Percentiles rank a stretch among this genome's conserved stretches.
Conservation (phyloP, 1,140 invertebrate species). For the Himalopsyche phryganea region DNA sequence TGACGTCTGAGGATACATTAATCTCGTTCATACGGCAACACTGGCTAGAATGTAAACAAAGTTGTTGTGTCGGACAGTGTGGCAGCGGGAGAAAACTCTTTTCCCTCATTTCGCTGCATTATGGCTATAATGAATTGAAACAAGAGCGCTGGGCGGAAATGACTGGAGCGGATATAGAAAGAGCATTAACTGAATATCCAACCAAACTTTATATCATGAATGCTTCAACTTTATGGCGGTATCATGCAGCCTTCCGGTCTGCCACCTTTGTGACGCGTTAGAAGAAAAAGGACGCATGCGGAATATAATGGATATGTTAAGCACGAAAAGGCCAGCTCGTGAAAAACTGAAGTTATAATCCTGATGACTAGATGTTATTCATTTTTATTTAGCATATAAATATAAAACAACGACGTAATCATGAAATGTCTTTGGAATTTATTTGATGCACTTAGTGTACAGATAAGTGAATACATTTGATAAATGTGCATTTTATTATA, state of each 20-base stretch:
- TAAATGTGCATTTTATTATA: too few relatives aligned
- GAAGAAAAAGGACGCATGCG: slow-evolving; percentile 17
- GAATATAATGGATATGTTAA: slow-evolving; percentile 32
- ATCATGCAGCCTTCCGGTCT: slow-evolving; percentile 25
- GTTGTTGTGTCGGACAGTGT: slow-evolving; percentile 6
- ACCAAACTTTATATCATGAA: slow-evolving; percentile 15
- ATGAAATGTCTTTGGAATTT: too few relatives aligned
- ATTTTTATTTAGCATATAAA: too few relatives aligned
- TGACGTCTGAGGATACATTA: background rate
- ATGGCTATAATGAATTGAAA: slow-evolving; percentile 25
- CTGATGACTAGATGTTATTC: too few relatives aligned
- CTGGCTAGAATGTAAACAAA: slow-evolving; percentile 7
- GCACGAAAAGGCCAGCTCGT: slow-evolving; percentile 24
- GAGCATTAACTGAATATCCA: slow-evolving; percentile 17
- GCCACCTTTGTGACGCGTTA: slow-evolving; percentile 28
- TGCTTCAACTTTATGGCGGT: slow-evolving; percentile 21
- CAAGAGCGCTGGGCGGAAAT: slow-evolving; percentile 10
- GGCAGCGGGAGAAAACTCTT: slow-evolving; percentile 14
- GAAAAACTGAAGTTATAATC: slow-evolving; percentile 17
- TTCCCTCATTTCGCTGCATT: slow-evolving; percentile 26
- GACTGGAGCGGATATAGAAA: slow-evolving; percentile 21
- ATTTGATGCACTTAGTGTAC: too few relatives aligned
- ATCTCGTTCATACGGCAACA: background rate
- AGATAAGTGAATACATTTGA: too few relatives aligned
- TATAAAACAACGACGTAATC: too few relatives aligned